A percentile compares a stretch with the other conserved stretches of the same genome.
Conservation (phyloP, 1,140 invertebrate genomes). For the Diorhabda sublineata region DNA sequence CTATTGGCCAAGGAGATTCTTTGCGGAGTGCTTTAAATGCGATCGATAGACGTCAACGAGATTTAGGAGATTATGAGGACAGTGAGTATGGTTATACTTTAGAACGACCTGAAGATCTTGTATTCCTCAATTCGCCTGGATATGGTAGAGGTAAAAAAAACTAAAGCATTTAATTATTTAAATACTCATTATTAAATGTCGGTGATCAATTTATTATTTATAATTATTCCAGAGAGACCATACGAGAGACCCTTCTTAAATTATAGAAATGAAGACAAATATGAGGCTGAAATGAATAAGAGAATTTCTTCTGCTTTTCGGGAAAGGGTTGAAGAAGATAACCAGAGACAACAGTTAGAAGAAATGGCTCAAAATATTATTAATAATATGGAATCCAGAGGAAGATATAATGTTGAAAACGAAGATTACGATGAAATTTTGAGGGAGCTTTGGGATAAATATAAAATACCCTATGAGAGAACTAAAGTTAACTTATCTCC, state of each 20-base stretch:
- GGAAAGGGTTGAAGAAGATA: constrained; percentile 45
- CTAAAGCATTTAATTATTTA: background rate
- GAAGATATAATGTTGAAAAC: constrained; percentile 49
- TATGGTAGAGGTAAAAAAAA: constrained; percentile 24
- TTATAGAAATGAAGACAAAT: constrained; percentile 32
- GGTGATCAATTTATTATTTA: background rate
- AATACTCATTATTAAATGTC: too few species aligned
- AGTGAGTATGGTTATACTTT: constrained; percentile 31
- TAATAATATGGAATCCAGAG: constrained; percentile 50
- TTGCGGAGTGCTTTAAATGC: constrained; percentile 48
- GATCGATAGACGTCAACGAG: constrained; percentile 48
- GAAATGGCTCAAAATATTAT: constrained; percentile 54
- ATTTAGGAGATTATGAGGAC: constrained; percentile 33
- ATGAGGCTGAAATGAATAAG: constrained; percentile 31
- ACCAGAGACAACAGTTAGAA: constrained; percentile 51
- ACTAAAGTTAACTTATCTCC: constrained; percentile 14
- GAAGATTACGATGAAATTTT: constrained; percentile 54
- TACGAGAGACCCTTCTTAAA: constrained; percentile 19
- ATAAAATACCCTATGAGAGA: constrained; percentile 46
- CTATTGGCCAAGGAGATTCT: constrained; percentile 43
- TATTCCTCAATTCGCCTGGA: constrained; percentile 27
- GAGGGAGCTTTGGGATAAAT: constrained; percentile 58
- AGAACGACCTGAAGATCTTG: constrained; percentile 29
- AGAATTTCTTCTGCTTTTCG: constrained; percentile 51
- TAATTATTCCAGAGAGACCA: constrained; percentile 3